Percentiles rank a stretch among this genome's conserved stretches.
Conservation (phyloP, 1,140 invertebrate species). For the Drosophila funebris region DNA sequence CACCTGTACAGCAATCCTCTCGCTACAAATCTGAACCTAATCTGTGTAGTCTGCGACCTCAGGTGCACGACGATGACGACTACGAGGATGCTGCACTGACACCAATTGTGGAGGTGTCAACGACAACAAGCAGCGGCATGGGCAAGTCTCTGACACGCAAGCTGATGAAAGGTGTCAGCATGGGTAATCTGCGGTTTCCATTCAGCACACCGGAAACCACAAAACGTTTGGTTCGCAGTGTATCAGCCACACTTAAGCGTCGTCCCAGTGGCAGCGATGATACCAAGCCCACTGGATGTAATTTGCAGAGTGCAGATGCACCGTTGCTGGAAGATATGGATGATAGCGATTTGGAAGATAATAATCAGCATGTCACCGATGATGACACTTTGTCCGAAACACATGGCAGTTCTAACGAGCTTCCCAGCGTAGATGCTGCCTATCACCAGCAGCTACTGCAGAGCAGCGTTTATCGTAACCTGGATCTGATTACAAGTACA, state of each 20-base stretch:
- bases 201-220: slow-evolving; percentile 78
- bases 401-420: too few relatives aligned
- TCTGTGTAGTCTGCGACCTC: slow-evolving; percentile 63
- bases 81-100: slow-evolving; percentile 51
- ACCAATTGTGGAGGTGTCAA: slow-evolving; percentile 58
- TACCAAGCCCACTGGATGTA: slow-evolving; percentile 30
- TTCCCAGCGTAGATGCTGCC: slow-evolving; percentile 30
- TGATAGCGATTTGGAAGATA: slow-evolving; percentile 66
- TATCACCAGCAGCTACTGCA: slow-evolving; percentile 70
- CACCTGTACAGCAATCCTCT: slow-evolving; percentile 69
- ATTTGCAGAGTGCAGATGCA: slow-evolving; percentile 23
- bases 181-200: slow-evolving; percentile 76
- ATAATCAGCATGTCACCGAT: background rate
- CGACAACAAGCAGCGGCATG: slow-evolving; percentile 42
- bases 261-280: slow-evolving; percentile 63
- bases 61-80: slow-evolving; percentile 38
- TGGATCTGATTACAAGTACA: slow-evolving; percentile 81
- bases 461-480: slow-evolving; percentile 71
- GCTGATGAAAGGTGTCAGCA: slow-evolving; percentile 83
- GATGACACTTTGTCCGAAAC: slow-evolving; percentile 66
- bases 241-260: slow-evolving; percentile 64
- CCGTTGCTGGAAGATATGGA: slow-evolving; percentile 63
- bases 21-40: slow-evolving; percentile 83
- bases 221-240: slow-evolving; percentile 72
- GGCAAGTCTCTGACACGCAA: slow-evolving; percentile 73